Conservation (phyloP, 2,888 invertebrate species). For the Dioctria linearis region DNA sequence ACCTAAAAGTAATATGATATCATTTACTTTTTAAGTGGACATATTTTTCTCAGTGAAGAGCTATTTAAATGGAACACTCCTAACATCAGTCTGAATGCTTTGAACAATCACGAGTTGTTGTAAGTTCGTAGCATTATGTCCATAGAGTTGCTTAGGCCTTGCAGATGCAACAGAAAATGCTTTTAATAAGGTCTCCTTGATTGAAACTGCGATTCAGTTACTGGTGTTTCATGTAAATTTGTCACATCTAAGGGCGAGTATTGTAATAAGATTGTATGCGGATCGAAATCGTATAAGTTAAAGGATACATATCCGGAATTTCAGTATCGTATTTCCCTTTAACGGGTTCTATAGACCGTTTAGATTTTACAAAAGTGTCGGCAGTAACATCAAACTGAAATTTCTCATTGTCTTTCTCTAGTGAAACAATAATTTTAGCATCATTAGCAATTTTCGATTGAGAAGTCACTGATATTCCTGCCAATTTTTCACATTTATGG, state of each 20-base stretch:
- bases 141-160: constrained; percentile 83
- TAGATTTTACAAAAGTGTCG: constrained; percentile 79
- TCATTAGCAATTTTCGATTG: constrained; percentile 76
- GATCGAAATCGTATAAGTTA: constrained; percentile 71
- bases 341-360: constrained; percentile 74
- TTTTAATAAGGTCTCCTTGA: constrained; percentile 79
- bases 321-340: constrained; percentile 72
- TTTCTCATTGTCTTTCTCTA: constrained; percentile 76
- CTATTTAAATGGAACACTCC: constrained; percentile 84
- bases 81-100: constrained; percentile 85
- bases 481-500: constrained; percentile 78
- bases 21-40: no score
- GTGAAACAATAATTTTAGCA: constrained; percentile 74
- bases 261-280: constrained; percentile 86
- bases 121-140: constrained; percentile 77
- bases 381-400: constrained; percentile 78
- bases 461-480: constrained; percentile 73
- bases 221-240: constrained; percentile 80
- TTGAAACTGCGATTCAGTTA: constrained; percentile 78
- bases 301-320: constrained; percentile 85
- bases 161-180: constrained; percentile 83
- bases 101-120: constrained; percentile 87
- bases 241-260: constrained; percentile 77
- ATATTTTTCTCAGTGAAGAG: no score
- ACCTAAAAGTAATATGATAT: no score